A percentile compares a stretch with the other conserved stretches of the same genome.
Evolutionary conservation across 1,140 invertebrate genomes (phyloP).

Genomic region (Aphis gossypii): DNA sequence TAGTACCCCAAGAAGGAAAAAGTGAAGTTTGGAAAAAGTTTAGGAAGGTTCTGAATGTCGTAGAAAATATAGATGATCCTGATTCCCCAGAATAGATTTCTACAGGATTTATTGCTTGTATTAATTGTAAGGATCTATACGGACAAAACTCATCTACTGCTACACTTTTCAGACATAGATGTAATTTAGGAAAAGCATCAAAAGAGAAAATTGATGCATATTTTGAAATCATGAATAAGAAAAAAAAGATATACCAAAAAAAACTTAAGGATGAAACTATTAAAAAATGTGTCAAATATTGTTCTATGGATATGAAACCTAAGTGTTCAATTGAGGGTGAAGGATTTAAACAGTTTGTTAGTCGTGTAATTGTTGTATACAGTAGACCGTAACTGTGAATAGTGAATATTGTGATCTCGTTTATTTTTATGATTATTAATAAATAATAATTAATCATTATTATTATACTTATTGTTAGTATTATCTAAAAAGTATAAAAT

Average conservation of each 20-base stretch:
- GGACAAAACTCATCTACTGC: not conserved
- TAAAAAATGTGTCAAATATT: not conserved
- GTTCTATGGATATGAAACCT: not conserved
- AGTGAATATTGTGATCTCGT: too few relatives aligned
- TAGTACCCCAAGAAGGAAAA: not conserved
- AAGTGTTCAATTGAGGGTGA: not conserved
- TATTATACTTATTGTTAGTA: too few relatives aligned
- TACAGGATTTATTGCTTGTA: not conserved
- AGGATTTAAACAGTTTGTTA: slow-evolving; percentile 52
- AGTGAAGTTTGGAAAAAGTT: slow-evolving; percentile 15
- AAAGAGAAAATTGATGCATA: not conserved
- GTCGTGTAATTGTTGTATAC: too few relatives aligned
- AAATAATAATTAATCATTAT: too few relatives aligned
- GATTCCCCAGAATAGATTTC: not conserved
- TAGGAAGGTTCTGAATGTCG: not conserved
- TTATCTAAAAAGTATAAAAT: too few relatives aligned
- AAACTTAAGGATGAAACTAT: not conserved
- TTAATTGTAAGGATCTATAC: not conserved
- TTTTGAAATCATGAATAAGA: not conserved
- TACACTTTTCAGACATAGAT: not conserved
- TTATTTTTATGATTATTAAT: too few relatives aligned
- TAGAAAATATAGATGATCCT: slow-evolving; percentile 4
- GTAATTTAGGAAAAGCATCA: not conserved
- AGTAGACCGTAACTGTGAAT: too few relatives aligned
- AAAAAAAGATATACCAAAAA: not conserved